Percentiles rank a stretch among this genome's conserved stretches.
phyloP scores from a whole-genome alignment of 2,113 vertebrate genomes.

The Pollachius pollachius region DNA sequence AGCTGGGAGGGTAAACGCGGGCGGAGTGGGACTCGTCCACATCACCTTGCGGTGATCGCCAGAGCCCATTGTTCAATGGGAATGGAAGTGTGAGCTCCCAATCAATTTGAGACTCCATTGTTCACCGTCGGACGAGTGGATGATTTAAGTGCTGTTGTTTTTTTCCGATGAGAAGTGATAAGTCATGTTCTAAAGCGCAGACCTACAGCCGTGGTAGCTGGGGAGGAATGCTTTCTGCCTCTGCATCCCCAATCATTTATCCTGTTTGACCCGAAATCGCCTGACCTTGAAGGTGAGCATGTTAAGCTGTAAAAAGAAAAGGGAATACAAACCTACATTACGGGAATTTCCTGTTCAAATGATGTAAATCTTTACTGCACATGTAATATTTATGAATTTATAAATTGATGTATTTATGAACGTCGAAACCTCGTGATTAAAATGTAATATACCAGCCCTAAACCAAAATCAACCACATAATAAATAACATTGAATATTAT shows the following conservation, averaged over 20 bases:
- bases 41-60: neutral
- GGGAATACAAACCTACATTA: no score
- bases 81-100: slow-evolving; percentile 1
- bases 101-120: slow-evolving; percentile 23
- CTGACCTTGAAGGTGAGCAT: no score
- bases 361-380: no score
- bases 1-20: neutral
- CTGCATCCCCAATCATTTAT: neutral
- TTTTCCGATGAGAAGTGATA: slow-evolving; percentile 20
- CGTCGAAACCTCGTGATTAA: no score
- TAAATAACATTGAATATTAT: no score
- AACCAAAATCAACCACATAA: no score
- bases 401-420: no score
- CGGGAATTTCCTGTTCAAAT: no score
- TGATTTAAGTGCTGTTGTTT: slow-evolving; percentile 37
- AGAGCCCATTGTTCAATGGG: slow-evolving; percentile 20
- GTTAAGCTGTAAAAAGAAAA: no score
- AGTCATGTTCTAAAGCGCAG: slow-evolving; percentile 10
- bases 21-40: neutral
- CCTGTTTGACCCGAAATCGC: no score
- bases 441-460: no score
- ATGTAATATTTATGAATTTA: no score
- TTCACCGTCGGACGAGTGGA: slow-evolving; percentile 35
- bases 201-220: neutral
- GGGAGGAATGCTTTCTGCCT: neutral